A percentile compares a stretch with the other conserved stretches of the same genome.
phyloP scores from a whole-genome alignment of 2,113 vertebrate genomes.

The Verasper variegatus region DNA sequence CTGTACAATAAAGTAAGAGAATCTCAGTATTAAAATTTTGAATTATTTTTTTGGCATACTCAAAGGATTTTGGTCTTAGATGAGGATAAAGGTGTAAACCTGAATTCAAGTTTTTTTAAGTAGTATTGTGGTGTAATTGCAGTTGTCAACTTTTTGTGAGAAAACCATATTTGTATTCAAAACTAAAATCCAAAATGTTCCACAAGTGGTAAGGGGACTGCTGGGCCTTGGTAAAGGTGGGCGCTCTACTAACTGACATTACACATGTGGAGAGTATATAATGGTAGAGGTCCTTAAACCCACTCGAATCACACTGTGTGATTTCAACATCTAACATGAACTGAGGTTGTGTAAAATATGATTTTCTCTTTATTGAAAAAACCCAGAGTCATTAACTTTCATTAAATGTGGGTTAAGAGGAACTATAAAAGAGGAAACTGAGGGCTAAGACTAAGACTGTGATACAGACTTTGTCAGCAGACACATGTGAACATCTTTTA shows the following conservation, averaged over 20 bases:
- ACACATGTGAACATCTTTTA: slow-evolving; percentile 4
- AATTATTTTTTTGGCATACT: too few species aligned
- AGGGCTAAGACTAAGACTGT: background rate
- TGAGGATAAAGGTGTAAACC: too few species aligned
- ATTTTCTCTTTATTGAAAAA: background rate
- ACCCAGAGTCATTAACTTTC: background rate
- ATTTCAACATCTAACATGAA: background rate
- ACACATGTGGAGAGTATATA: background rate
- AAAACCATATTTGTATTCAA: too few species aligned
- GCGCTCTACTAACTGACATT: background rate
- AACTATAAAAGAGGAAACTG: slow-evolving; percentile 55
- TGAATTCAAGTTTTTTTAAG: too few species aligned
- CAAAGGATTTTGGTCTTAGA: too few species aligned
- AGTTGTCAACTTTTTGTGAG: too few species aligned
- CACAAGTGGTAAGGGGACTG: background rate
- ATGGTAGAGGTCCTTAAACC: background rate
- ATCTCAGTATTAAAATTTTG: too few species aligned
- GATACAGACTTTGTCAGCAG: background rate
- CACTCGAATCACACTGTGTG: background rate
- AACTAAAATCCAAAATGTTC: too few species aligned
- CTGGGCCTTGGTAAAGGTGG: too few species aligned
- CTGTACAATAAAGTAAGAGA: too few species aligned
- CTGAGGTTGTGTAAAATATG: too few species aligned
- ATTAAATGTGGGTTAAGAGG: slow-evolving; percentile 15
- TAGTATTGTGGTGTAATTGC: too few species aligned